A percentile compares a stretch with the other conserved stretches of the same genome.
phyloP scores from a whole-genome alignment of 2,113 vertebrate species.

The Lycaon pictus region DNA sequence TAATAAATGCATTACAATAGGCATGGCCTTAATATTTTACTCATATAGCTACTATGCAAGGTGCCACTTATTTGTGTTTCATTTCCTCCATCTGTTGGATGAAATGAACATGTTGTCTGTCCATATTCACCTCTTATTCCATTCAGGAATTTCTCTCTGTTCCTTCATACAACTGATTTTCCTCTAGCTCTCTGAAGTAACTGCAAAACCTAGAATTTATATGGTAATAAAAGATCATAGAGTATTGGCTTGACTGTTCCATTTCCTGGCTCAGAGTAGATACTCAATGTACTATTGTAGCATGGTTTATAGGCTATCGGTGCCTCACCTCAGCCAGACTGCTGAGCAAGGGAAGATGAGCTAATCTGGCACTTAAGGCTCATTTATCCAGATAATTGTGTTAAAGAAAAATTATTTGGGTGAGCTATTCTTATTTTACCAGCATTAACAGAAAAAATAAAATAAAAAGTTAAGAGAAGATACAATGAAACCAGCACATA shows the following conservation, averaged over 20 bases:
- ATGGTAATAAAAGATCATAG: background rate
- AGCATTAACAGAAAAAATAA: background rate
- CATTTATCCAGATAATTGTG: background rate
- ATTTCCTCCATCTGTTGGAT: background rate
- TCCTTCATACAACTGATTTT: background rate
- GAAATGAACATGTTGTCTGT: background rate
- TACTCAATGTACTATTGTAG: background rate
- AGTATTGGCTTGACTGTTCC: background rate
- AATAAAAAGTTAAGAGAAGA: background rate
- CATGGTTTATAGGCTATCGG: background rate
- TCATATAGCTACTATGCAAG: background rate
- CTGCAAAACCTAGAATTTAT: background rate
- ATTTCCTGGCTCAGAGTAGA: background rate
- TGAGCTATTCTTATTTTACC: background rate
- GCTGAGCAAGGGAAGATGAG: background rate
- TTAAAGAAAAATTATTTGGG: background rate
- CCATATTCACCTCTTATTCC: background rate
- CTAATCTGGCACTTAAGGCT: background rate
- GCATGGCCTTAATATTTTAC: background rate
- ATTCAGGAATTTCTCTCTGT: background rate
- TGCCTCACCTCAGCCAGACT: background rate
- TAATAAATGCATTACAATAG: background rate
- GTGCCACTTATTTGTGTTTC: background rate
- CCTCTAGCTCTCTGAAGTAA: background rate
- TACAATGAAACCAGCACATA: background rate